Evolutionary conservation across 2,888 invertebrate genomes (phyloP).

Genomic region (Tribolium freemani): DNA sequence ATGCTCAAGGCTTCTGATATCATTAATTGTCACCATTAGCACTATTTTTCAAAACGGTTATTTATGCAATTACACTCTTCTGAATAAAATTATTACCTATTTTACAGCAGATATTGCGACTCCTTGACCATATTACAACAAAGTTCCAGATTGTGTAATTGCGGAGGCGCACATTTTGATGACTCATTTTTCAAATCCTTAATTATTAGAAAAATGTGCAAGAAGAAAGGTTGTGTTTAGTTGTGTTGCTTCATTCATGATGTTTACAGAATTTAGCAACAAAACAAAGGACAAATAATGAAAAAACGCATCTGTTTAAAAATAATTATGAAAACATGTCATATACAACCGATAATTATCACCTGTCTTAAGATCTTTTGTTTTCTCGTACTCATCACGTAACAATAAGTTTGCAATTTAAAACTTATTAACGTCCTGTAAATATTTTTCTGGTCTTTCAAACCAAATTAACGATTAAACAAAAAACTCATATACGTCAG

Average conservation of each 20-base stretch:
- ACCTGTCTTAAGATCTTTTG: background rate
- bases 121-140: conserved; percentile 17
- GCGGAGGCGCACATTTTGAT: background rate
- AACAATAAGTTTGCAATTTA: background rate
- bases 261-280: background rate
- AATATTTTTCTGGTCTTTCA: background rate
- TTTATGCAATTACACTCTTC: conserved; percentile 24
- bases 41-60: conserved; percentile 26
- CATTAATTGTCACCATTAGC: conserved; percentile 32
- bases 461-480: background rate
- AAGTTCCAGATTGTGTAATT: conserved; percentile 2
- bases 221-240: background rate
- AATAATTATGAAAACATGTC: background rate
- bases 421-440: background rate
- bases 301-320: background rate
- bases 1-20: conserved; percentile 11
- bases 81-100: conserved; percentile 5
- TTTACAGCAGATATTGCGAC: background rate
- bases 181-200: background rate
- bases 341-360: background rate
- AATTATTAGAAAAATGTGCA: background rate
- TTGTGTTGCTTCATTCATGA: background rate
- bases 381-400: background rate
- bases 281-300: background rate
- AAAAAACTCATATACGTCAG: conserved; percentile 4